phyloP scores from a whole-genome alignment of 1,140 invertebrate species.

The Brachionus calyciflorus region DNA sequence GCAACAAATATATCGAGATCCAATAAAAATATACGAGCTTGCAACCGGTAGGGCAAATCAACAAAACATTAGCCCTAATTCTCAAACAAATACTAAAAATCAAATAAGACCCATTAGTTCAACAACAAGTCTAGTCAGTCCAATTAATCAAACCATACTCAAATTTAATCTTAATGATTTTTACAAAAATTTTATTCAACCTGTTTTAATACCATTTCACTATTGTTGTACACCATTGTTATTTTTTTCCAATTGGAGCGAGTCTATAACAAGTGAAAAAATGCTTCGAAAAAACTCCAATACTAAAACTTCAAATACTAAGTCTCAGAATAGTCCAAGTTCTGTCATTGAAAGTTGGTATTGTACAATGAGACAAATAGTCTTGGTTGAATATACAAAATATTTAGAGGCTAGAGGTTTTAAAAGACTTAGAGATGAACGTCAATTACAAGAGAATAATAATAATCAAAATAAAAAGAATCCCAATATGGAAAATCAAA shows the following conservation, averaged over 20 bases:
- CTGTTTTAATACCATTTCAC: slow-evolving; percentile 17
- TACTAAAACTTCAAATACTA: background rate
- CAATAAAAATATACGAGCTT: slow-evolving; percentile 34
- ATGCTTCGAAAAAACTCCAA: background rate
- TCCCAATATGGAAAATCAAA: background rate
- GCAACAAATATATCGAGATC: slow-evolving; percentile 41
- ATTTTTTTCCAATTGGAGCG: slow-evolving; percentile 20
- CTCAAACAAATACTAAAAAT: background rate
- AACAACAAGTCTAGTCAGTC: background rate
- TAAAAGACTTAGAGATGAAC: slow-evolving; percentile 1
- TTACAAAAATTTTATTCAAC: slow-evolving; percentile 33
- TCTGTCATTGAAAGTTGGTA: slow-evolving; percentile 1
- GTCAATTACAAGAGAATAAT: background rate
- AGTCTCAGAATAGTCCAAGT: background rate
- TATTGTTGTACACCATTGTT: slow-evolving; percentile 41
- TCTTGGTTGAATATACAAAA: slow-evolving; percentile 20
- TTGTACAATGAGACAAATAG: slow-evolving; percentile 37
- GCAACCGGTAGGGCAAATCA: background rate
- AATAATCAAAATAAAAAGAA: background rate
- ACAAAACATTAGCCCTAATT: slow-evolving; percentile 27
- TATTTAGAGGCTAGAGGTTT: slow-evolving; percentile 29
- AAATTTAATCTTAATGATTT: background rate
- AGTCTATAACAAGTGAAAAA: slow-evolving; percentile 8
- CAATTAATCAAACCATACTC: background rate
- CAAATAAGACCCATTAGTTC: background rate